Evolutionary conservation across 1,140 invertebrate species (phyloP).

Genomic region (Rhopalosiphum maidis): DNA sequence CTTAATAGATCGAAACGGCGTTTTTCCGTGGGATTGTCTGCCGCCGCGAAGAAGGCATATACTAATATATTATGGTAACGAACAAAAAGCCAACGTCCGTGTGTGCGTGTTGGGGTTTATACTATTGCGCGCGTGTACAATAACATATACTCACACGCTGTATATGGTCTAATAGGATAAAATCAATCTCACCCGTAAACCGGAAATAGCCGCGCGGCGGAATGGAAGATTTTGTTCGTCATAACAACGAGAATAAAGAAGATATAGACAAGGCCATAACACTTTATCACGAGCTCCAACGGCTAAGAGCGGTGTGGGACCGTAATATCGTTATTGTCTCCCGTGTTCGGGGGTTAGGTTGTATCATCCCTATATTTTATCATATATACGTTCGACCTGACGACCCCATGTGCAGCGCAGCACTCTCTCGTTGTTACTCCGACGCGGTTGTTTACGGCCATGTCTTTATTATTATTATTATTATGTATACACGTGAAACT

Average conservation of each 20-base stretch:
- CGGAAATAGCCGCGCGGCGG: not conserved
- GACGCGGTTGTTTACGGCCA: not conserved
- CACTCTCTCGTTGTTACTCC: not conserved
- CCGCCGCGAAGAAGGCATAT: not conserved
- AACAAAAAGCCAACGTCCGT: not conserved
- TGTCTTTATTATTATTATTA: conserved; percentile 9
- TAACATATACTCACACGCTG: not conserved
- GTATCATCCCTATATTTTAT: not conserved
- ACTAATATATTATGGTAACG: not conserved
- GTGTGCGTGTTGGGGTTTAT: not conserved
- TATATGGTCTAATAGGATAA: not conserved
- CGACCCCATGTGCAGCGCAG: not conserved
- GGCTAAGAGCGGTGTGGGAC: not conserved
- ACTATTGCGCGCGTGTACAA: not conserved
- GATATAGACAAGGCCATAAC: conserved; percentile 17
- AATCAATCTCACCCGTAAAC: not conserved
- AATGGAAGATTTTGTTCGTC: conserved; percentile 27
- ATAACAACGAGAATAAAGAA: conserved; percentile 29
- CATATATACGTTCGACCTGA: not conserved
- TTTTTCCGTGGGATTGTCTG: not conserved
- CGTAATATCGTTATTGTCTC: conserved; percentile 13
- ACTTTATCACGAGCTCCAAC: not conserved
- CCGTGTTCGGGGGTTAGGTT: not conserved
- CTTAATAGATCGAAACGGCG: not conserved
- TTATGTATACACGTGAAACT: not conserved